Evolutionary conservation across 1,140 invertebrate species (phyloP), one percentile per base, ranked within the genome.

Genomic region (Drosophila saltans): DNA sequence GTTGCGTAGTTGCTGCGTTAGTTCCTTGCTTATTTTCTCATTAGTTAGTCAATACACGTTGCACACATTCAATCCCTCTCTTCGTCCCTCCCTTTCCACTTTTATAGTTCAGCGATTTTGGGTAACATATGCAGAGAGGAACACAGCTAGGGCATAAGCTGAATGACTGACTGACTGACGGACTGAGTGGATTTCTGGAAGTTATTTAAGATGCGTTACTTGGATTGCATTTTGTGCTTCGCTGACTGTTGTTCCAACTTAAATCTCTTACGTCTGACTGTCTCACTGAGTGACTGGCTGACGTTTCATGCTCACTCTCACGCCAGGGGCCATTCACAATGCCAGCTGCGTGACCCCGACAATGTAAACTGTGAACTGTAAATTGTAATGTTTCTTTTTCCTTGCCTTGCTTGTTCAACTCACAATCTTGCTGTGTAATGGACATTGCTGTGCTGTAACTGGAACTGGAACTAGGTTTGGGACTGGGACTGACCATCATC

Each of bases 1-100:
- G 75, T 75, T 82, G 71, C 63, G 70, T 75, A 72, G 70, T 5
- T 36, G 33, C 33, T 36, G 33, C 33, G 33, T 36, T 70, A 56
- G 39, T 52, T 59, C 43, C 69, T 66, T 62, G 74, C 69, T 89
- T 82, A 84, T 74, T 78, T 89, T 78, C 84, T 84, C 84, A 89
- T 89, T 89, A 89, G 84, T 58, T 71, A 89, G 80, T 89, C 81
- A 80, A 72, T 84, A 80, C 84, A 89, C 84, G 85, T 81, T 66
- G 72, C 75, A 78, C 67, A 76, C 67, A 80, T 69, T 39, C 33
- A 59, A 83, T 83, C 88, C 69, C 82, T 72, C 61, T 62, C 83
- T 83, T 80, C 24, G 9, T 10, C 30, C 64, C 16, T 2, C 21
- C 21, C 26, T 24, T 3, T 24, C 26, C 16, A 66, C 8, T 45